Evolutionary conservation across 2,797 vertebrate species (phyloP), one percentile per base, ranked within the genome.

Genomic region (Halcyon smyrnensis): DNA sequence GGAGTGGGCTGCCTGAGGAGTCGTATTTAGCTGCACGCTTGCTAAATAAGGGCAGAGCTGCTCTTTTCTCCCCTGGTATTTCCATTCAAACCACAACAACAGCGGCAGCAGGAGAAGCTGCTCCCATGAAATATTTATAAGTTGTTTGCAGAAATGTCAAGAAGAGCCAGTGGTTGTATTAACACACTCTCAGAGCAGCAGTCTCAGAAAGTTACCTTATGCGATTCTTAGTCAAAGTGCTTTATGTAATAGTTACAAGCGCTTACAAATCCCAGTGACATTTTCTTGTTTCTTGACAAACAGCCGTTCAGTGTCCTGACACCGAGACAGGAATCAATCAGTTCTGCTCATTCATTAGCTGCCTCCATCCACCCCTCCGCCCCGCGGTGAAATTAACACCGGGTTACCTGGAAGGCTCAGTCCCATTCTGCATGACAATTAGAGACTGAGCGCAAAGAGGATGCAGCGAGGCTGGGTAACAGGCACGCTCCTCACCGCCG

Each of bases 81-180:
- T 60, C 84, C 90, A 86, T 62, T 87, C 84, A 57, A 85, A 56
- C 68, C 21, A 1, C 89, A 88, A 15, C 84, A 84, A 30, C 84
- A 59, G 84, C 4, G 1, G 84, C 79, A 37, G 62, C 64, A 77
- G 77, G 53, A 84, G 76, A 67, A 53, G 50, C 48, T 4, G 3
- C 73, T 93, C 73, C 92, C 92, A 76, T 90, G 68, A 89, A 97
- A 96, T 97, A 97, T 96, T 97, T 80, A 96, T 95, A 83, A 96
- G 94, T 36, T 93, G 94, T 92, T 91, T 79, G 94, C 92, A 86
- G 86, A 95, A 93, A 95, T 91, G 92, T 91, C 96, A 95, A n/a
- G 89, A 87, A 70, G 94, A 96, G 91, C 67, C 96, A 54, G 93
- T 62, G 62, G 91, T 92, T 87, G 85, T 84, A 69, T 16, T 65